Conservation (phyloP, 2,113 vertebrate genomes). For the Martes martes region DNA sequence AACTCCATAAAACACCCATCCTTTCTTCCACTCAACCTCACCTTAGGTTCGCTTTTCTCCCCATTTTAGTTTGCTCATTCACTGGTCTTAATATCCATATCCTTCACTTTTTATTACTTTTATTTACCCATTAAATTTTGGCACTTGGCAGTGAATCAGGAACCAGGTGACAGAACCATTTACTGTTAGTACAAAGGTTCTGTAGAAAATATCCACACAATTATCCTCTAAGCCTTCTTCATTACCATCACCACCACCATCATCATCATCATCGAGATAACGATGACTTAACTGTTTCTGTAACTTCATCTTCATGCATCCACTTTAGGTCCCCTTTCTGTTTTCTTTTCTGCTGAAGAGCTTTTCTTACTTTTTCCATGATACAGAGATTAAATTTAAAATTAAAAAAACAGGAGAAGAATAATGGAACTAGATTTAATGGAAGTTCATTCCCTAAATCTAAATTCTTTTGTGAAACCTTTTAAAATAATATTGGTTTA, state of each 20-base stretch:
- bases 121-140: constrained; percentile 32
- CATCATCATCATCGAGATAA: neutral
- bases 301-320: accelerated
- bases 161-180: constrained; percentile 28
- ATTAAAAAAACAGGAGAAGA: neutral
- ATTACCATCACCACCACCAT: neutral
- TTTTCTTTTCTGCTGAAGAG: neutral
- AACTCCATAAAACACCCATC: neutral
- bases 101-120: constrained; percentile 41
- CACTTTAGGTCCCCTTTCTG: neutral
- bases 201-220: neutral
- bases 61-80: neutral
- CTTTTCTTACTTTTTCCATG: neutral
- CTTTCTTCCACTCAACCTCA: neutral
- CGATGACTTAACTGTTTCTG: neutral
- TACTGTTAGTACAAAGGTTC: constrained; percentile 23
- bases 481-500: constrained; percentile 12
- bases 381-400: neutral
- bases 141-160: constrained; percentile 38
- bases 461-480: neutral
- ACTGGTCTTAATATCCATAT: neutral
- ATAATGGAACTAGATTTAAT: neutral
- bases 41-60: neutral
- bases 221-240: neutral
- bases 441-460: neutral